These are phyloP conservation scores for Actinia equina DNA, from an alignment of 64 coral and sea anemone genomes.

Conservation along the genomic window DNA sequence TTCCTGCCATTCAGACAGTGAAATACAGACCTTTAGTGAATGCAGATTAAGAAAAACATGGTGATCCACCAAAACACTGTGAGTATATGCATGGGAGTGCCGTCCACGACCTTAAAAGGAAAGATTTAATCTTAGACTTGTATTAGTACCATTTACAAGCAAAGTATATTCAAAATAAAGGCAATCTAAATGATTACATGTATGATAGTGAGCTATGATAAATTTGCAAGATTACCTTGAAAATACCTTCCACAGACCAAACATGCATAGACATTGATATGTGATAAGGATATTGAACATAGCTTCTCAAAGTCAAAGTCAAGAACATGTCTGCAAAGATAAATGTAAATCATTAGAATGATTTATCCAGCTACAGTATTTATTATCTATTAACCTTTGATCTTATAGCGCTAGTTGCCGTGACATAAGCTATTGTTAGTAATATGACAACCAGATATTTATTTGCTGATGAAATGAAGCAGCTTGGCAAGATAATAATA, in stretches of 20 bases:
- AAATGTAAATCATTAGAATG: too few relatives aligned
- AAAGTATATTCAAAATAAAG: too few relatives aligned
- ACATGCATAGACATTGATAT: constrained; percentile 98
- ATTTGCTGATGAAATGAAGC: too few relatives aligned
- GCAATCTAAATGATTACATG: not conserved
- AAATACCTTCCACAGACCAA: constrained; percentile 98
- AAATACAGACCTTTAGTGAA: constrained; percentile 73
- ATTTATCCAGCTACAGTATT: too few relatives aligned
- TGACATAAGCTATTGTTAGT: too few relatives aligned
- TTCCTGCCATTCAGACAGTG: too few relatives aligned
- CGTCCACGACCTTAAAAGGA: constrained; percentile 76
- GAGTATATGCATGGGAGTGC: constrained; percentile 93
- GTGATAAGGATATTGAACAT: constrained; percentile 95
- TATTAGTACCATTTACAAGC: too few relatives aligned
- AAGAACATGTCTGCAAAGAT: constrained; percentile 51
- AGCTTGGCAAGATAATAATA: too few relatives aligned
- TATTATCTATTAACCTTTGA: too few relatives aligned
- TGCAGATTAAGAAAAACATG: constrained; percentile 96
- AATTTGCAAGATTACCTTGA: constrained; percentile 68
- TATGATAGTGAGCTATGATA: not conserved
- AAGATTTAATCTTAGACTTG: not conserved
- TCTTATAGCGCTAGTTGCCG: too few relatives aligned
- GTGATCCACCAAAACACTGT: constrained; percentile 93
- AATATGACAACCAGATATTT: too few relatives aligned
- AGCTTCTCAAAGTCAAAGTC: constrained; percentile 99